Base-by-base conservation (phyloP, 2,113 vertebrate genomes). In the Porphyrio hochstetteri region DNA sequence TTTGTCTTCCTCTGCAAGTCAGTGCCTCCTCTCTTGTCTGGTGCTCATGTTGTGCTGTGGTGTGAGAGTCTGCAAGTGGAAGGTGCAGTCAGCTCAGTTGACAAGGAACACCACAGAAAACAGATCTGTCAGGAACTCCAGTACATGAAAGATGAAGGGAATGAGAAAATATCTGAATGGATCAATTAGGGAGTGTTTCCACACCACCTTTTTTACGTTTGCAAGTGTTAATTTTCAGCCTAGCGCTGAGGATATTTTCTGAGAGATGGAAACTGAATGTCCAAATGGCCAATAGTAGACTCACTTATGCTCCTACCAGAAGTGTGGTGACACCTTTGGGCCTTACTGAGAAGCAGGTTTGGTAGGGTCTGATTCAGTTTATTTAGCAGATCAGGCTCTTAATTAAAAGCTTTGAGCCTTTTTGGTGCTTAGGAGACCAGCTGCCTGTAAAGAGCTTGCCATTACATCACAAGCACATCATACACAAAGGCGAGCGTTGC, bases 341-440 rank as follows among this genome's bases (percentile, higher is more conserved):
- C 21, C 11, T 71, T 80, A 53, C 9, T 56, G n/a, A 74, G n/a
- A 53, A 63, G 56, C n/a, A 61, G 25, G 4, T 84, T 78, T 68
- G 59, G 48, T 65, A 72, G 50, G 25, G 35, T 74, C 59, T 90
- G 67, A 59, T 81, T 63, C 36, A 59, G 53, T 91, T 92, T 88
- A 53, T 64, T 93, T 78, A 79, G 44, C 50, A 70, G 72, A 76
- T 82, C 36, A 84, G 38, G 4, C 17, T 40, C n/a, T 94, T 89
- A 90, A 93, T 92, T 87, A 69, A 90, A 90, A 90, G 29, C 38
- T 81, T n/a, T 60, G 83, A 91, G 68, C 17, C 23, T 44, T 92
- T 88, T 70, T 36, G 20, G 19, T 69, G 57, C 59, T 61, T 56
- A 78, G 74, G 70, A 95, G 65, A 50, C 21, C 9, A 14, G 48